A percentile compares a stretch with the other conserved stretches of the same genome.
Evolutionary conservation across 2,113 vertebrate species (phyloP).

Genomic region (Epinephelus cyanopodus): DNA sequence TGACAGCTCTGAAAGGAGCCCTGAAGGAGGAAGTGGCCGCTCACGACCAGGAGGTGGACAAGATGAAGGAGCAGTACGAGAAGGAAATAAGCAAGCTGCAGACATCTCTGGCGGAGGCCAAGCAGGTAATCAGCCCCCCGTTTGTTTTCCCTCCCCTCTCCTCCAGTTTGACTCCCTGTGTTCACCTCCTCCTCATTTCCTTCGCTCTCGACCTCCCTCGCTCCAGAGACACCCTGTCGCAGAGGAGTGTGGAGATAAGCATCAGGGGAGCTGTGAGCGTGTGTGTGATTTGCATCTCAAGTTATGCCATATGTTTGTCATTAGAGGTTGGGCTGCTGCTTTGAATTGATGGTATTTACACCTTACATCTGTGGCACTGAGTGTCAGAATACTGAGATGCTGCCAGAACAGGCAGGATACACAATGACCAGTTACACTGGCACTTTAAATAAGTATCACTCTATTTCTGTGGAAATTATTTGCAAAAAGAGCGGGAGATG

Average conservation of each 20-base stretch:
- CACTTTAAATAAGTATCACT: background rate
- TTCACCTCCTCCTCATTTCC: constrained; percentile 46
- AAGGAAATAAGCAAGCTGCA: constrained; percentile 88
- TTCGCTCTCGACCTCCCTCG: constrained; percentile 35
- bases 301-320: constrained; percentile 32
- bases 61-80: constrained; percentile 92
- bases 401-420: constrained; percentile 1
- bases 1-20: constrained; percentile 95
- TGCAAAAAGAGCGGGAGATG: background rate
- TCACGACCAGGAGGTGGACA: constrained; percentile 95
- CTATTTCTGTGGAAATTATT: constrained; percentile 5
- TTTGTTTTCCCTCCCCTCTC: constrained; percentile 24
- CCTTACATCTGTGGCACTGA: constrained; percentile 10
- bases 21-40: constrained; percentile 96
- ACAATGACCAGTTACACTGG: background rate
- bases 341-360: constrained; percentile 51
- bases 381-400: background rate
- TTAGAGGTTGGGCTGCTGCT: constrained; percentile 23
- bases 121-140: constrained; percentile 85
- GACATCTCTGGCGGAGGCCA: constrained; percentile 86
- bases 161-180: constrained; percentile 13
- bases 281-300: constrained; percentile 35
- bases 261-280: constrained; percentile 38
- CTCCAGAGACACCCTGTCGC: constrained; percentile 49
- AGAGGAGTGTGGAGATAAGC: constrained; percentile 66